These are phyloP conservation scores for Nycticebus coucang DNA, from an alignment of 2,113 vertebrate genomes.

Conservation along the genomic window DNA sequence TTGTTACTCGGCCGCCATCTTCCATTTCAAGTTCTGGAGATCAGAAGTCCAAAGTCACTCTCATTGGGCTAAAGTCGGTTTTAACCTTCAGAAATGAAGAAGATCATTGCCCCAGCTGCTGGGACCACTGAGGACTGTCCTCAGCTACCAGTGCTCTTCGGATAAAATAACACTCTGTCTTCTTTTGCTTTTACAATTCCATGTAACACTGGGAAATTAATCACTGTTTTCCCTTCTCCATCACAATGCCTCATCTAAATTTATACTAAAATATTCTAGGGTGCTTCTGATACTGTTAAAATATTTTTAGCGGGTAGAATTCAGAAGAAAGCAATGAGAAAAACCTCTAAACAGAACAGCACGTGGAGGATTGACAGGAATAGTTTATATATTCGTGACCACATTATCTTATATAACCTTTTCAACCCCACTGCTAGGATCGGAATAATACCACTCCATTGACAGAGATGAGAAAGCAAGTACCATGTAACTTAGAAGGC, in stretches of 20 bases:
- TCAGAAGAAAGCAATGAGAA: not conserved
- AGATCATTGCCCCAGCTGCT: not conserved
- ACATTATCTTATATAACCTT: not conserved
- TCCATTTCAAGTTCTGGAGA: not conserved
- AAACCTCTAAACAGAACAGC: not conserved
- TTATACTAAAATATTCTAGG: constrained; percentile 10
- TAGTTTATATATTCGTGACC: not conserved
- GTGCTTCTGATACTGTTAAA: not conserved
- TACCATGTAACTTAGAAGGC: not conserved
- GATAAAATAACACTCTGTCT: no score
- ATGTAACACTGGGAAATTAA: not conserved
- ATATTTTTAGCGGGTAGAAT: not conserved
- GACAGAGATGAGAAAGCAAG: not conserved
- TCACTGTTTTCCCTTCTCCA: not conserved
- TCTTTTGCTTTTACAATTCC: constrained; percentile 23
- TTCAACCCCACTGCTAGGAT: not conserved
- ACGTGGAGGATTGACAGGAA: not conserved
- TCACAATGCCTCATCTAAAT: not conserved
- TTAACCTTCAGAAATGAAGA: not conserved
- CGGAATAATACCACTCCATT: not conserved
- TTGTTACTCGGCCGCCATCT: no score
- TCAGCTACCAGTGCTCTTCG: no score
- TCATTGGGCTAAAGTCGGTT: not conserved
- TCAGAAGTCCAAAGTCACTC: not conserved
- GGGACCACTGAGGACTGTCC: not conserved